Base-by-base conservation (phyloP, 2,797 vertebrate species). In the Premnoplex brunnescens region DNA sequence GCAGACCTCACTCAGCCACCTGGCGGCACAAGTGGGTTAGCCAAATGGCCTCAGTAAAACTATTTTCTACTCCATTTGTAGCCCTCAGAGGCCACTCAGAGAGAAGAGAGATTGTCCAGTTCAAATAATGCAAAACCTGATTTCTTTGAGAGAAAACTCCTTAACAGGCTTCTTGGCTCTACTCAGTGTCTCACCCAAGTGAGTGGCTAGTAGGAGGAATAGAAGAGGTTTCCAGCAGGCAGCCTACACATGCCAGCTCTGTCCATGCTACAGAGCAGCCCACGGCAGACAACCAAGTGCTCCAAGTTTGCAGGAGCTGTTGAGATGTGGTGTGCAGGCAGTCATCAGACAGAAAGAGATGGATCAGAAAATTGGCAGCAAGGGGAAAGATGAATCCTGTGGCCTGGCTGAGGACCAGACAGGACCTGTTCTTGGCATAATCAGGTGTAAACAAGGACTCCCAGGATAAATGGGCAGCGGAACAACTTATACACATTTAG, bases 1-100 rank as follows among this genome's bases (percentile, higher is more conserved):
- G 78, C 80, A 96, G 91, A 93, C 88, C 88, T 95, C 92, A 75
- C 84, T 95, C 78, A 95, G 78, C 86, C 95, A 97, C 84, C 92
- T 97, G 95, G 89, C 81, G 95, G 84, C 68, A 72, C 52, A 74
- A 94, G 54, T 34, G 56, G 78, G 84, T 87, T 85, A 95, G 96
- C 96, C 94, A 97, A 96, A 91, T 82, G 89, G 85, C 89, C 92
- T 92, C 93, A 91, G 81, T 89, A 95, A 95, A 97, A 91, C 91
- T 95, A 87, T 95, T 95, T 95, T 95, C 95, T 94, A 89, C 93
- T 77, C 85, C 86, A 72, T 94, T 94, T 94, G 75, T 91, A 96
- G 87, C 78, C 93, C 91, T 93, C 49, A 32, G 93, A 95, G 95
- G 84, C 95, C 75, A 94, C 14, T 88, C 73, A 87, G 60, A 18